These are phyloP conservation scores for Antheraea pernyi DNA, from an alignment of 1,140 invertebrate genomes.

Conservation along the genomic window DNA sequence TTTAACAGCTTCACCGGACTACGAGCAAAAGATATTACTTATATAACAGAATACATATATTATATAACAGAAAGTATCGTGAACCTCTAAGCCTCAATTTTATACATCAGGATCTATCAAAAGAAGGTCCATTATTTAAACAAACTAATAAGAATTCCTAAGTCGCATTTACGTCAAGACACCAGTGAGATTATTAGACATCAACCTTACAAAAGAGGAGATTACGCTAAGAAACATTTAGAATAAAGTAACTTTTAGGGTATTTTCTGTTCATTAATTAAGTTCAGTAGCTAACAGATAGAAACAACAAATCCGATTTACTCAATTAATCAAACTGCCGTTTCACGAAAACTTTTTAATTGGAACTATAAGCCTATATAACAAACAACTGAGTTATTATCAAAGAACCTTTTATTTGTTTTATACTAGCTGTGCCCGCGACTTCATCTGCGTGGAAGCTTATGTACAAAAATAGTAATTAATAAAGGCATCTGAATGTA, in stretches of 20 bases:
- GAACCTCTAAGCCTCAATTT: not conserved
- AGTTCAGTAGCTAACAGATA: not conserved
- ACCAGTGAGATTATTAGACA: conserved; percentile 58
- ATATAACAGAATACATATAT: too few relatives aligned
- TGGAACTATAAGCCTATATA: conserved; percentile 7
- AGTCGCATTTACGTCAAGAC: conserved; percentile 67
- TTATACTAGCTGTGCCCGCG: too few relatives aligned
- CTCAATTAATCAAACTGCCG: conserved; percentile 4
- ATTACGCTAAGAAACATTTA: conserved; percentile 45
- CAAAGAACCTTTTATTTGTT: not conserved
- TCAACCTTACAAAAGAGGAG: conserved; percentile 58
- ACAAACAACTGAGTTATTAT: not conserved
- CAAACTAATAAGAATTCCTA: conserved; percentile 68
- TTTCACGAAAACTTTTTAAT: conserved; percentile 12
- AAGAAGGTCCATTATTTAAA: conserved; percentile 55
- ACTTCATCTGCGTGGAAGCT: too few relatives aligned
- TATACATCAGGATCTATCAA: not conserved
- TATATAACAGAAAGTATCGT: not conserved
- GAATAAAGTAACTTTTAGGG: conserved; percentile 20
- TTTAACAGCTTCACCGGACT: too few relatives aligned
- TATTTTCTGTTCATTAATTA: conserved; percentile 16
- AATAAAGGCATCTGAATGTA: too few relatives aligned
- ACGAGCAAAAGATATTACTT: too few relatives aligned
- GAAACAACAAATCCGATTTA: conserved; percentile 16
- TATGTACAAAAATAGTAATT: too few relatives aligned